These are phyloP conservation scores for Athripsodes cinereus DNA, from an alignment of 2,888 invertebrate species.

Conservation along the genomic window DNA sequence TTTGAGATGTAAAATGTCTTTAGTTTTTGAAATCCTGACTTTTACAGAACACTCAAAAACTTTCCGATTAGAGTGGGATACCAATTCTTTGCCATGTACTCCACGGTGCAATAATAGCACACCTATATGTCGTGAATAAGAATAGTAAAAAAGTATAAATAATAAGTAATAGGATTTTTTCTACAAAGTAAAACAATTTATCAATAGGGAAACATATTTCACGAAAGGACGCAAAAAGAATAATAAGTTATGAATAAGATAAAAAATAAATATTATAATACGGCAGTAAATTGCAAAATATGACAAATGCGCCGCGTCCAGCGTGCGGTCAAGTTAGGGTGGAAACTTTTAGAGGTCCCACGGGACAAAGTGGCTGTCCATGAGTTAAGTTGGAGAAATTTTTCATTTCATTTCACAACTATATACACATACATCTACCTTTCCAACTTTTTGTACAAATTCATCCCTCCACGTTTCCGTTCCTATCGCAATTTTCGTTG, in stretches of 20 bases:
- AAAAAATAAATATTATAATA: slow-evolving; percentile 15
- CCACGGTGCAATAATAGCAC: too few species aligned
- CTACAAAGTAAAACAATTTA: too few species aligned
- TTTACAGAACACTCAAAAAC: too few species aligned
- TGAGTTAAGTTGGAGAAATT: slow-evolving; percentile 36
- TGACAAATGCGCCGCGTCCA: slow-evolving; percentile 45
- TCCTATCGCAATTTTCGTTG: slow-evolving; percentile 11
- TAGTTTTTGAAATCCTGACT: too few species aligned
- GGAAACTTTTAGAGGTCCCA: slow-evolving; percentile 50
- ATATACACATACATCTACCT: too few species aligned
- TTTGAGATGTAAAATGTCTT: too few species aligned
- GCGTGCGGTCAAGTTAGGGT: slow-evolving; percentile 38
- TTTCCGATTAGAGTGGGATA: too few species aligned
- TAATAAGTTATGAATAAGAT: not conserved
- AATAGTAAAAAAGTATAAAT: too few species aligned
- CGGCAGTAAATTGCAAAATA: slow-evolving; percentile 35
- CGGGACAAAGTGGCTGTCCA: slow-evolving; percentile 41
- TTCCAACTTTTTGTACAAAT: slow-evolving; percentile 1
- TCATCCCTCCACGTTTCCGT: not conserved
- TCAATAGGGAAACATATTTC: not conserved
- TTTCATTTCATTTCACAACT: slow-evolving; percentile 41
- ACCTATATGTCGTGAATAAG: too few species aligned
- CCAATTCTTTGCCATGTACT: too few species aligned
- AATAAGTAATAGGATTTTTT: too few species aligned
- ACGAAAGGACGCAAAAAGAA: not conserved